Percentiles rank a stretch among this genome's conserved stretches.
Conservation (phyloP, 2,797 vertebrate genomes). For the Oreortyx pictus region DNA sequence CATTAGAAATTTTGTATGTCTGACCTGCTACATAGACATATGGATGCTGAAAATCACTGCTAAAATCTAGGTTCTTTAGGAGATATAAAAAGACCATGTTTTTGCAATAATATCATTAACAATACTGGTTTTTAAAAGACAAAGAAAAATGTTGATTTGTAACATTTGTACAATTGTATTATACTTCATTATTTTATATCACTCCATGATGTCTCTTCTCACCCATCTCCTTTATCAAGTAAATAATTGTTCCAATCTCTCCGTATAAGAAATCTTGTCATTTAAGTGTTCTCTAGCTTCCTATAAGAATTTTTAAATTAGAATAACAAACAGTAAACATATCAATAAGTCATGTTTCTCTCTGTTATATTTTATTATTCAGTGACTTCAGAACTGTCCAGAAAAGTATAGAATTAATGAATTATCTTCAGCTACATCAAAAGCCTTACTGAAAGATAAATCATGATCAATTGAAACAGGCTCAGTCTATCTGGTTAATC, state of each 20-base stretch:
- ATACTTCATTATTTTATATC: neutral
- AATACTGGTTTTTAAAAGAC: neutral
- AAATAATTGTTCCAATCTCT: constrained; percentile 3
- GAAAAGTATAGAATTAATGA: constrained; percentile 11
- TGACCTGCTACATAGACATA: neutral
- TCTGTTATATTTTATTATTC: constrained; percentile 23
- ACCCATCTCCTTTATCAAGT: neutral
- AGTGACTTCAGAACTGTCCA: constrained; percentile 18
- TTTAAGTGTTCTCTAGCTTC: neutral
- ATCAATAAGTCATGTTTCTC: neutral
- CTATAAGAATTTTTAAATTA: neutral
- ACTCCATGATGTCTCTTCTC: neutral
- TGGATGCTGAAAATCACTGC: neutral
- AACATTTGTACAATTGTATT: neutral
- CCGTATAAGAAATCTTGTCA: neutral
- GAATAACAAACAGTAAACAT: neutral
- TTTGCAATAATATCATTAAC: neutral
- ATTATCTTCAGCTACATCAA: constrained; percentile 15
- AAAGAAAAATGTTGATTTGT: neutral
- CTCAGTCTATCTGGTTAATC: neutral
- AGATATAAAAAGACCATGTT: neutral
- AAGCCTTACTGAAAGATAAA: constrained; percentile 37
- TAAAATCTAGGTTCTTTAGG: neutral
- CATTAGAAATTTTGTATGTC: neutral
- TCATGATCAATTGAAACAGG: constrained; percentile 31